These are phyloP conservation scores for Lagria hirta DNA, from an alignment of 2,888 invertebrate genomes.

Conservation along the genomic window DNA sequence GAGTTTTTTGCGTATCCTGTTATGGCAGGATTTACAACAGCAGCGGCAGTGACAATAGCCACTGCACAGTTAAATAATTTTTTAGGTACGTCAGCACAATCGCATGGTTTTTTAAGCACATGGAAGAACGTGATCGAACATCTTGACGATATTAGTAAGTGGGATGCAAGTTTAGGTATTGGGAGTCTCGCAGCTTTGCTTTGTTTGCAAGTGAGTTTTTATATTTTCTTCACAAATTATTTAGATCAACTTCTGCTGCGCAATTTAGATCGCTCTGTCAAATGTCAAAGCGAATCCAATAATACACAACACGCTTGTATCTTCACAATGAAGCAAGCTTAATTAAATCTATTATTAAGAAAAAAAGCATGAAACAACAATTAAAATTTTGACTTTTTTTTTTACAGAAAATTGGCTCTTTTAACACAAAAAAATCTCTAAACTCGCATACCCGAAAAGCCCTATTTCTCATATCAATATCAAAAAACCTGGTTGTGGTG, in stretches of 20 bases:
- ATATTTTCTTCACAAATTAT: background rate
- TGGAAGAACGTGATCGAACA: slow-evolving; percentile 72
- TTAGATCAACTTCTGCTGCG: background rate
- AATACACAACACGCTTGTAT: too few species aligned
- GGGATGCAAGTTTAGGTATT: slow-evolving; percentile 76
- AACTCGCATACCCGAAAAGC: background rate
- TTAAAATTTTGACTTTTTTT: background rate
- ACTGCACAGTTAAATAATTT: slow-evolving; percentile 86
- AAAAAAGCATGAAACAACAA: slow-evolving; percentile 1
- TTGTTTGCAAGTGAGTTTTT: slow-evolving; percentile 67
- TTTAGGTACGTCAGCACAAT: slow-evolving; percentile 70
- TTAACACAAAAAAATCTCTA: background rate
- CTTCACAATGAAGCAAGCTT: too few species aligned
- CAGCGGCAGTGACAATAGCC: slow-evolving; percentile 84
- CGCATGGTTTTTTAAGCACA: slow-evolving; percentile 76
- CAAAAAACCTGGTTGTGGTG: slow-evolving; percentile 4
- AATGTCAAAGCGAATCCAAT: too few species aligned
- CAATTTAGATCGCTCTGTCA: background rate
- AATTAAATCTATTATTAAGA: too few species aligned
- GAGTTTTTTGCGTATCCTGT: slow-evolving; percentile 91
- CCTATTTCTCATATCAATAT: slow-evolving; percentile 3
- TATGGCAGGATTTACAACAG: slow-evolving; percentile 86
- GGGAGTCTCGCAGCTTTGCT: slow-evolving; percentile 74
- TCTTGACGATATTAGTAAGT: slow-evolving; percentile 64
- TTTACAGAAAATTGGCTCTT: background rate